phyloP scores from a whole-genome alignment of 30 jellyfish, hydroid and myxozoan genomes.

The Mastigias papua region DNA sequence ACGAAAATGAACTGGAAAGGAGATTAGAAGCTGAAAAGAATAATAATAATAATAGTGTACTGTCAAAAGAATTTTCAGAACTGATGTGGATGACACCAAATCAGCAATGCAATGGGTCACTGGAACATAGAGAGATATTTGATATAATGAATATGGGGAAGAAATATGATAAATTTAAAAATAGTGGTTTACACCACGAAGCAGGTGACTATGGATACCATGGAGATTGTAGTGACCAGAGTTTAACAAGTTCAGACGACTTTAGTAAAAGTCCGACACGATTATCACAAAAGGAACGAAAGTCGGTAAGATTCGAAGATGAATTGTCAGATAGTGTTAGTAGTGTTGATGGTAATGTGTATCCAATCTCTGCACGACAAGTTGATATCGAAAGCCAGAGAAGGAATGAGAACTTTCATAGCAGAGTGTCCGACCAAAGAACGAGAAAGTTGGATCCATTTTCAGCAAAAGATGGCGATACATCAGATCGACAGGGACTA shows the following conservation, averaged over 20 bases:
- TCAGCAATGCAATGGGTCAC: background rate
- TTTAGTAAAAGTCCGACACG: slow-evolving; percentile 19
- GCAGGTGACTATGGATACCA: background rate
- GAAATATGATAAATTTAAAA: slow-evolving; percentile 24
- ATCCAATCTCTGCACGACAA: background rate
- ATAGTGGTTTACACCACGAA: background rate
- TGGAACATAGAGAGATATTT: background rate
- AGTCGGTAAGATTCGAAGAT: slow-evolving; percentile 54
- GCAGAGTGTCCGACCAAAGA: background rate
- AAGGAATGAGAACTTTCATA: background rate
- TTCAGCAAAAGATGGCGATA: background rate
- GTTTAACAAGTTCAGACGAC: slow-evolving; percentile 47
- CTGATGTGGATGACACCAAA: background rate
- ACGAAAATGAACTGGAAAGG: background rate
- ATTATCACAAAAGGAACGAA: slow-evolving; percentile 16
- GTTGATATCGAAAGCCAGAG: background rate
- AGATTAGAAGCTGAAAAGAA: background rate
- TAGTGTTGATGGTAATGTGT: background rate
- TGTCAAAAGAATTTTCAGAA: slow-evolving; percentile 1
- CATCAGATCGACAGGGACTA: slow-evolving; percentile 26
- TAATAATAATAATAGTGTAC: background rate
- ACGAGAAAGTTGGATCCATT: background rate
- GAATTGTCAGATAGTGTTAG: background rate
- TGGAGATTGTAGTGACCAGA: slow-evolving; percentile 24
- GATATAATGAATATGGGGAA: slow-evolving; percentile 18